Evolutionary conservation across 2,888 invertebrate species (phyloP).

Genomic region (Trimorus sp.): DNA sequence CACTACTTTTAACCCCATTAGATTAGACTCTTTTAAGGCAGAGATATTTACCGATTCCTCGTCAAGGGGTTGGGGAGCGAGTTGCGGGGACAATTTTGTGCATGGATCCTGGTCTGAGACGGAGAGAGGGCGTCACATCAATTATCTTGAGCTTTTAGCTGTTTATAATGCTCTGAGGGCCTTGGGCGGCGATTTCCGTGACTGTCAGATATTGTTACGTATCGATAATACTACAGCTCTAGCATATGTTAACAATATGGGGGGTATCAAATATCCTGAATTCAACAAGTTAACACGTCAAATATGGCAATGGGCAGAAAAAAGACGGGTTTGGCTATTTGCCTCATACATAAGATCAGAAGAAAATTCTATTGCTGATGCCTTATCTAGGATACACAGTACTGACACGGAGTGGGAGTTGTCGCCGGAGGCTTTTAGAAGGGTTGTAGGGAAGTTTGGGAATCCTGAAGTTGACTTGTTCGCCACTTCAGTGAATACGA

Average conservation of each 20-base stretch:
- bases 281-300: conserved; percentile 50
- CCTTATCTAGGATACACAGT: conserved; percentile 3
- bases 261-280: conserved; percentile 59
- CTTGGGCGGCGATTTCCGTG: conserved; percentile 32
- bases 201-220: conserved; percentile 51
- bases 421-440: not conserved
- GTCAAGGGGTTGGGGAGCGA: conserved; percentile 50
- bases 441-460: not conserved
- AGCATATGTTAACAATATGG: conserved; percentile 61
- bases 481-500: conserved; percentile 1
- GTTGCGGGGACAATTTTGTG: conserved; percentile 21
- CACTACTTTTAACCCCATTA: not conserved
- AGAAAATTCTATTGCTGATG: conserved; percentile 5
- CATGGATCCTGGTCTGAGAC: conserved; percentile 22
- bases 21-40: not conserved
- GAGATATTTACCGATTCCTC: no score
- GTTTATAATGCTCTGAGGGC: conserved; percentile 39
- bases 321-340: conserved; percentile 41
- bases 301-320: conserved; percentile 62
- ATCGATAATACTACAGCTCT: conserved; percentile 63
- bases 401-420: not conserved
- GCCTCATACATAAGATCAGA: conserved; percentile 14
- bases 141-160: conserved; percentile 31
- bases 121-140: conserved; percentile 29
- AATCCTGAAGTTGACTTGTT: conserved; percentile 1